phyloP scores from a whole-genome alignment of 1,140 invertebrate species.

The Drosophila sp. region DNA sequence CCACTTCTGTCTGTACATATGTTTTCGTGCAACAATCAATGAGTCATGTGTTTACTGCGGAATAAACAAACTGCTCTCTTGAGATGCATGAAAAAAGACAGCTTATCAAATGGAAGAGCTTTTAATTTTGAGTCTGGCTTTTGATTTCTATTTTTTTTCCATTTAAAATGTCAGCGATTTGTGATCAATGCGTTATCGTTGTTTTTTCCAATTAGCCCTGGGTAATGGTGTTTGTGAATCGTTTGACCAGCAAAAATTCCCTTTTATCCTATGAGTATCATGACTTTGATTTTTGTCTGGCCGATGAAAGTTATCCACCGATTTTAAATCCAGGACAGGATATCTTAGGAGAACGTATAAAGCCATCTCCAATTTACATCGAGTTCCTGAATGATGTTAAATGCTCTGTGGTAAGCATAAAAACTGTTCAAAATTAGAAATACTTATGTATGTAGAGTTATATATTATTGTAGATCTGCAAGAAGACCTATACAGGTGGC shows the following conservation, averaged over 20 bases:
- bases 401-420: constrained; percentile 86
- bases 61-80: neutral
- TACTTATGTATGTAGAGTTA: neutral
- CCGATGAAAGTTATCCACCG: constrained; percentile 90
- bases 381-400: constrained; percentile 89
- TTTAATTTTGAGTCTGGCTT: no score
- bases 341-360: constrained; percentile 98
- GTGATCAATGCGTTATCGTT: neutral
- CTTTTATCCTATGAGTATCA: constrained; percentile 99
- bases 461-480: constrained; percentile 7
- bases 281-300: constrained; percentile 97
- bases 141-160: no score
- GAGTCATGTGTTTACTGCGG: neutral
- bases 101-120: no score
- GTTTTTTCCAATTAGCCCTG: constrained; percentile 87
- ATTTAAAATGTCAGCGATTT: no score
- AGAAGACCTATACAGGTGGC: neutral
- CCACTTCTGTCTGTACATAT: neutral
- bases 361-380: constrained; percentile 94
- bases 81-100: no score
- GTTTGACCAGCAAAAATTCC: constrained; percentile 97
- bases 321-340: constrained; percentile 99
- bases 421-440: neutral
- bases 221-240: constrained; percentile 95
- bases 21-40: neutral